Evolutionary conservation across 2,113 vertebrate species (phyloP).

Genomic region (Acinonyx jubatus): DNA sequence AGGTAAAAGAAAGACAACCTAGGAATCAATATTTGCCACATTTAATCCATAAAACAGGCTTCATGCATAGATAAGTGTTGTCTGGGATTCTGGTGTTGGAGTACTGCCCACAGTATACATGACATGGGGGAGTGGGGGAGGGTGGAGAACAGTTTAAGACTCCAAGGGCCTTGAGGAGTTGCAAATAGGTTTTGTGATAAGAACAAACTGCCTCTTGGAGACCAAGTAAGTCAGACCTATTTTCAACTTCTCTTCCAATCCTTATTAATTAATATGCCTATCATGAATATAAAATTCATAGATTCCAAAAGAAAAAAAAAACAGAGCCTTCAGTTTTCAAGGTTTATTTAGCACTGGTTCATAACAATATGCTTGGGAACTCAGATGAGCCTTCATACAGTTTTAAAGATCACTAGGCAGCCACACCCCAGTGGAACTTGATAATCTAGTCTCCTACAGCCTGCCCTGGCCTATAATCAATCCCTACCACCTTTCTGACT

Average conservation of each 20-base stretch:
- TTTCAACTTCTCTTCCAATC: neutral
- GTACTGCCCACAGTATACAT: neutral
- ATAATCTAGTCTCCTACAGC: neutral
- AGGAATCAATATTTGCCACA: neutral
- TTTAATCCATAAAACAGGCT: neutral
- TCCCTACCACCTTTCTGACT: neutral
- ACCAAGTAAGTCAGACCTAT: neutral
- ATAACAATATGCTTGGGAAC: neutral
- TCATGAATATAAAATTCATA: conserved; percentile 18
- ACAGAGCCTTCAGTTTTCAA: neutral
- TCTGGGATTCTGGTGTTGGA: neutral
- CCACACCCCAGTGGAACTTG: too few species aligned
- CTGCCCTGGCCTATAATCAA: neutral
- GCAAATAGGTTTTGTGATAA: neutral
- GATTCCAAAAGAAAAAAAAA: neutral
- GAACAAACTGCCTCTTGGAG: conserved; percentile 44
- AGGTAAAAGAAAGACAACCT: neutral
- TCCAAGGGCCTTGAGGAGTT: neutral
- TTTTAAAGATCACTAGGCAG: neutral
- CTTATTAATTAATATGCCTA: conserved; percentile 36
- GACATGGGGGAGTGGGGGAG: neutral
- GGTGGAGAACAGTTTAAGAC: neutral
- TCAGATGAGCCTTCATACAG: neutral
- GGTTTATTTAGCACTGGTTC: conserved; percentile 32
- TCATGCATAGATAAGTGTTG: neutral